phyloP scores from a whole-genome alignment of 2,888 invertebrate genomes.

The Drosophila paramelanica region DNA sequence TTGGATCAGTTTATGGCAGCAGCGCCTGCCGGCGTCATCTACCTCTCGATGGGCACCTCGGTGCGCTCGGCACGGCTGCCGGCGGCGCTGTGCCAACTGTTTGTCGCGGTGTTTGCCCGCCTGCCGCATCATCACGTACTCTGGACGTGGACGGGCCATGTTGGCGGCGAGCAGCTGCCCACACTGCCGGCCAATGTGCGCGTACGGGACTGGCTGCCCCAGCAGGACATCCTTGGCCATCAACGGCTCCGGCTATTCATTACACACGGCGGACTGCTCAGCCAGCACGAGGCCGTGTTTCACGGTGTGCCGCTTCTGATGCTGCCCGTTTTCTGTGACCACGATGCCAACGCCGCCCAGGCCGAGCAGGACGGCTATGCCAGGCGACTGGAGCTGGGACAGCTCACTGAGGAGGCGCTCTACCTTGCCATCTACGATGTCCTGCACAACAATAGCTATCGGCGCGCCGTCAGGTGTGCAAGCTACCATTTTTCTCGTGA shows the following conservation, averaged over 20 bases:
- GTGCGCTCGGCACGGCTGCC: slow-evolving; percentile 91
- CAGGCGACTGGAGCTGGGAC: slow-evolving; percentile 88
- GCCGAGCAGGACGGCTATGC: slow-evolving; percentile 90
- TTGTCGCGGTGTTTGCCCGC: slow-evolving; percentile 89
- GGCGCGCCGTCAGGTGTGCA: slow-evolving; percentile 86
- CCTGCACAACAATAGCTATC: slow-evolving; percentile 88
- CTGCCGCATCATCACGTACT: slow-evolving; percentile 90
- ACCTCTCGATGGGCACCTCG: slow-evolving; percentile 92
- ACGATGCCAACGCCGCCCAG: slow-evolving; percentile 91
- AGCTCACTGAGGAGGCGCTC: slow-evolving; percentile 88
- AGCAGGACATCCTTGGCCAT: slow-evolving; percentile 86
- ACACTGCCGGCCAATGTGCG: slow-evolving; percentile 88
- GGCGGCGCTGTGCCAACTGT: slow-evolving; percentile 88
- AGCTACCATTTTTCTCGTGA: slow-evolving; percentile 15
- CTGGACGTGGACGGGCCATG: slow-evolving; percentile 88
- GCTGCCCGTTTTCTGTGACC: slow-evolving; percentile 92
- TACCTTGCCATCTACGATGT: slow-evolving; percentile 88
- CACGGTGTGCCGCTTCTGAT: slow-evolving; percentile 91
- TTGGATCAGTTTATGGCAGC: slow-evolving; percentile 89
- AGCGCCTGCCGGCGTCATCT: slow-evolving; percentile 88
- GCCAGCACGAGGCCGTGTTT: slow-evolving; percentile 91
- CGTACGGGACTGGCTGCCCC: slow-evolving; percentile 85
- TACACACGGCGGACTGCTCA: slow-evolving; percentile 91
- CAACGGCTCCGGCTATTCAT: slow-evolving; percentile 91
- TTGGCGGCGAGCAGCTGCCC: slow-evolving; percentile 82